Conservation (phyloP, 2,113 vertebrate species). For the Equus przewalskii region DNA sequence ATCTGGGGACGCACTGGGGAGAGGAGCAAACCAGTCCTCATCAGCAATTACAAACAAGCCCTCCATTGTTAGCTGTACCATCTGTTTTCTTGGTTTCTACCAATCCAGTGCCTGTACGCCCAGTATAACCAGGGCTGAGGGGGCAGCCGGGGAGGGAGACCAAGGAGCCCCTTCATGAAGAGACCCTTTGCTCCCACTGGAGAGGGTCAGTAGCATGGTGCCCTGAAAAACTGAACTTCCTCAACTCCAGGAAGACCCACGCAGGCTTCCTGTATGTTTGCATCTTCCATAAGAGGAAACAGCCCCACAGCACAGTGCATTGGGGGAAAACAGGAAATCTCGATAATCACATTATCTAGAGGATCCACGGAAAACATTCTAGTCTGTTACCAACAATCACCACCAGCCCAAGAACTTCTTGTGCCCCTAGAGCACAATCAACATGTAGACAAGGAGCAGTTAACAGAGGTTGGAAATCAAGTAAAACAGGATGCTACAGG, state of each 20-base stretch:
- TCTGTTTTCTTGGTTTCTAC: constrained; percentile 79
- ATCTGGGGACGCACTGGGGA: constrained; percentile 67
- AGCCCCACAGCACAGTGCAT: too few species aligned
- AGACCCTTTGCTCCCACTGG: background rate
- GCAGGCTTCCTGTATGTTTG: background rate
- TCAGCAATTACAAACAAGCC: constrained; percentile 85
- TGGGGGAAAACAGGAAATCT: background rate
- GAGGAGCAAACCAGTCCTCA: constrained; percentile 71
- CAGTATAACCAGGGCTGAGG: constrained; percentile 48
- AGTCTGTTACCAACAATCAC: background rate
- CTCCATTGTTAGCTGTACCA: constrained; percentile 78
- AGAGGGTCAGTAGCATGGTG: background rate
- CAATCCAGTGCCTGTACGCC: constrained; percentile 53
- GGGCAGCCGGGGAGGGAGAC: constrained; percentile 23
- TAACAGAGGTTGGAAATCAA: background rate
- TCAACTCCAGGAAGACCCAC: background rate
- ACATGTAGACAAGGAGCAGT: background rate
- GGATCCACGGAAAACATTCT: background rate
- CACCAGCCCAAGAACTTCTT: background rate
- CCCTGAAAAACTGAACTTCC: background rate
- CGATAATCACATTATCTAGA: background rate
- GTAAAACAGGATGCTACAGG: background rate
- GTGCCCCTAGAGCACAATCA: background rate
- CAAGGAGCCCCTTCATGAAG: constrained; percentile 53
- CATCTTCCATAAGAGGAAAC: background rate